These are phyloP conservation scores for Microctenopoma steveboyesi DNA, from an alignment of 2,797 vertebrate genomes.

Conservation along the genomic window DNA sequence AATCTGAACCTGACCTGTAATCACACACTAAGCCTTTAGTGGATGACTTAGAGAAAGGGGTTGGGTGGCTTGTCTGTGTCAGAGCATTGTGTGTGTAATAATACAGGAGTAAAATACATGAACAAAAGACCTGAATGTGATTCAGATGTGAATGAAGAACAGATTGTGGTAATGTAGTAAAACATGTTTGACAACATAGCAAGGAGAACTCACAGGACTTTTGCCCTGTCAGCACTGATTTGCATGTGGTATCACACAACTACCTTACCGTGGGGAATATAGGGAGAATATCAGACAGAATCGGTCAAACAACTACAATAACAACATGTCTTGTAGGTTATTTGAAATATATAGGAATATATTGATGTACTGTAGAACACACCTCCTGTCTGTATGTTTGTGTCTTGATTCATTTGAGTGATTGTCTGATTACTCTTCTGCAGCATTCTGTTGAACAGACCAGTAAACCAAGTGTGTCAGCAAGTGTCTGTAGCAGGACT, in stretches of 20 bases:
- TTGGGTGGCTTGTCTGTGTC: conserved; percentile 18
- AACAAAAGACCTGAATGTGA: not conserved
- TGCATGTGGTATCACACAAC: not conserved
- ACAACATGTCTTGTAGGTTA: no score
- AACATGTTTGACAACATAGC: conserved; percentile 22
- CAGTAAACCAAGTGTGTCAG: not conserved
- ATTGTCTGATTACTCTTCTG: not conserved
- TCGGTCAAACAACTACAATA: no score
- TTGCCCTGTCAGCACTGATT: not conserved
- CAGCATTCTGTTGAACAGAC: not conserved
- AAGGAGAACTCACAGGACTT: not conserved
- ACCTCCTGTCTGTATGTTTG: not conserved
- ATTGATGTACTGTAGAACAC: not conserved
- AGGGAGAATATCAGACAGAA: not conserved
- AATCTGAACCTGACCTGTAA: no score
- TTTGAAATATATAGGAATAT: no score
- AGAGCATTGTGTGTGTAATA: conserved; percentile 5
- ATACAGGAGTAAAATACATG: not conserved
- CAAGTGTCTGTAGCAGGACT: conserved; percentile 5
- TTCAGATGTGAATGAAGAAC: not conserved
- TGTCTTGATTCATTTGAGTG: not conserved
- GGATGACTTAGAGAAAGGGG: no score
- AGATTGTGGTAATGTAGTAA: not conserved
- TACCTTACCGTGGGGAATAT: not conserved
- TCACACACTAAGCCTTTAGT: no score